phyloP scores from a whole-genome alignment of 35 echinoderm and acorn worm genomes.

The Strongylocentrotus purpuratus region DNA sequence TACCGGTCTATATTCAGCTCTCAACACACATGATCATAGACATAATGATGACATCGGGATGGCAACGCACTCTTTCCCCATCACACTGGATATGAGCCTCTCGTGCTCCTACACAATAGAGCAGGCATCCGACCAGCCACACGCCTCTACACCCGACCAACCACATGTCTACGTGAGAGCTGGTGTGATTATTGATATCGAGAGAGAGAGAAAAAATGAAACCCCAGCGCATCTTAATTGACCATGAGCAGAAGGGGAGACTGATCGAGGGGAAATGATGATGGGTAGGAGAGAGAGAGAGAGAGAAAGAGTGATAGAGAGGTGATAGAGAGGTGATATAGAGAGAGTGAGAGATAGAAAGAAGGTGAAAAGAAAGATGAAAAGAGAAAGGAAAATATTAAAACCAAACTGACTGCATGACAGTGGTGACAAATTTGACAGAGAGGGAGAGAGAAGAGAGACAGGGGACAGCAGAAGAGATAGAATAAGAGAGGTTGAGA shows the following conservation, averaged over 20 bases:
- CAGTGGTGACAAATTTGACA: not conserved
- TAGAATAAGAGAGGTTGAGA: not conserved
- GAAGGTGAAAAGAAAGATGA: not conserved
- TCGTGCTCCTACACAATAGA: not conserved
- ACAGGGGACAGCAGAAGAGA: not conserved
- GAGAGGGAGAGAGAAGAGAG: not conserved
- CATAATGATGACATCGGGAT: not conserved
- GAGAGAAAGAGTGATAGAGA: not conserved
- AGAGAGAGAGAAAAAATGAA: not conserved
- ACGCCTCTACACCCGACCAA: not conserved
- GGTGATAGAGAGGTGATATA: no score
- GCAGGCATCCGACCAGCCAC: not conserved
- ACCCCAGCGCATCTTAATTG: not conserved
- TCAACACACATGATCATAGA: not conserved
- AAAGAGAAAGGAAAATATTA: not conserved
- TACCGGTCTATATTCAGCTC: not conserved
- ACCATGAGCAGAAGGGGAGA: not conserved
- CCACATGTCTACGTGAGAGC: not conserved
- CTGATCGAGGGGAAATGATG: not conserved
- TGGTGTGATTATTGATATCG: not conserved
- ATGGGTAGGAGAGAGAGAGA: not conserved
- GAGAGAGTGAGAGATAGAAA: not conserved
- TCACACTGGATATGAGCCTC: not conserved
- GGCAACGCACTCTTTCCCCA: not conserved
- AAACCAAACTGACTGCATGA: not conserved